Conservation (phyloP, 2,888 invertebrate species). For the Thalpophila matura region DNA sequence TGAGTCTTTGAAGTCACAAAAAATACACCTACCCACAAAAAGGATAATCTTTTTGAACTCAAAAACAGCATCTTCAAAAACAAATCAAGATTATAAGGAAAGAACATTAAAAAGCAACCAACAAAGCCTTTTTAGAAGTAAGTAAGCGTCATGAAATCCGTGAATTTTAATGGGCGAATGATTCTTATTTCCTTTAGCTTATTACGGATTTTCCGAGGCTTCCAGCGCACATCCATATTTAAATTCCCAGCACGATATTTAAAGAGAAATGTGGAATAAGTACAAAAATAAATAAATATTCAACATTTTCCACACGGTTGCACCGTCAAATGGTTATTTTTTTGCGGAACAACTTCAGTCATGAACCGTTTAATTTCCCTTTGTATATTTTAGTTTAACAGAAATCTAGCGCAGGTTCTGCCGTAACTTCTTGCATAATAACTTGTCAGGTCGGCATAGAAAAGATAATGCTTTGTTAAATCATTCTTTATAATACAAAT, state of each 20-base stretch:
- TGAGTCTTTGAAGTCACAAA: conserved; percentile 19
- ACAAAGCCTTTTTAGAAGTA: conserved; percentile 23
- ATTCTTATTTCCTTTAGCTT: conserved; percentile 42
- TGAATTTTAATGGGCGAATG: conserved; percentile 38
- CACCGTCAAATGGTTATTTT: conserved; percentile 28
- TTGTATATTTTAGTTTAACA: conserved; percentile 44
- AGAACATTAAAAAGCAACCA: conserved; percentile 20
- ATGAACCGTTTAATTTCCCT: conserved; percentile 29
- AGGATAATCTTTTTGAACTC: conserved; percentile 2
- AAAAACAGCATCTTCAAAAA: conserved; percentile 10
- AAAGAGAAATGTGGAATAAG: conserved; percentile 49
- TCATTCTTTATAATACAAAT: conserved; percentile 7
- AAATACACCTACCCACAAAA: conserved; percentile 21
- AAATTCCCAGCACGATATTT: conserved; percentile 49
- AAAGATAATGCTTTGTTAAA: conserved; percentile 12
- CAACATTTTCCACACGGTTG: conserved; percentile 45
- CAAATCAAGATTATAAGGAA: conserved; percentile 29
- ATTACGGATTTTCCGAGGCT: conserved; percentile 44
- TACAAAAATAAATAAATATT: conserved; percentile 63
- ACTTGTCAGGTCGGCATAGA: conserved; percentile 7
- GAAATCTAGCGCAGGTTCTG: conserved; percentile 14
- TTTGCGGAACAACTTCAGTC: conserved; percentile 18
- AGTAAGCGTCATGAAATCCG: conserved; percentile 19
- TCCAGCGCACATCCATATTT: conserved; percentile 26
- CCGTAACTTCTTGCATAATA: conserved; percentile 21